These are phyloP conservation scores for Cisticola juncidis DNA, from an alignment of 2,113 vertebrate species.

Conservation along the genomic window DNA sequence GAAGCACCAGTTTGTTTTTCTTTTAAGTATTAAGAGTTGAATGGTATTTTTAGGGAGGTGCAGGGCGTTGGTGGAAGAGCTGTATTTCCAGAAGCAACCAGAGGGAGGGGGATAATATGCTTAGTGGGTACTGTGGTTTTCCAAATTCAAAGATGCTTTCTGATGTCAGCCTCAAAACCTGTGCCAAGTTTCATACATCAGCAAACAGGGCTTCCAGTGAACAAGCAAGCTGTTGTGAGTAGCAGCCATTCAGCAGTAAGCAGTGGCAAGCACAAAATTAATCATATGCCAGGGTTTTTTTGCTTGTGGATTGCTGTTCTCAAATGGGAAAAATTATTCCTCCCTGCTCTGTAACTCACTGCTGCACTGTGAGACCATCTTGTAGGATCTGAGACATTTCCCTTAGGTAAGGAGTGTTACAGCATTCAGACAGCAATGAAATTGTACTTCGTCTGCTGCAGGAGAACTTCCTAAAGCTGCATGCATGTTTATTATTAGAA, in stretches of 20 bases:
- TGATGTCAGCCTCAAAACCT: background rate
- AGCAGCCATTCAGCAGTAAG: constrained; percentile 16
- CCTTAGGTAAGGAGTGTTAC: background rate
- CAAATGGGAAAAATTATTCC: background rate
- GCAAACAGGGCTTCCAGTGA: constrained; percentile 25
- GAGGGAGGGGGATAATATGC: background rate
- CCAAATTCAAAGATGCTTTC: background rate
- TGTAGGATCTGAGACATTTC: background rate
- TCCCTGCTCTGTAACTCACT: background rate
- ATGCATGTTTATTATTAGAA: background rate
- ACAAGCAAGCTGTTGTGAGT: constrained; percentile 37
- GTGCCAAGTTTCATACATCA: constrained; percentile 47
- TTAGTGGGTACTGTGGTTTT: background rate
- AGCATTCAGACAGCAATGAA: background rate
- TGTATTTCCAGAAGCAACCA: constrained; percentile 5
- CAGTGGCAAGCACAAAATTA: background rate
- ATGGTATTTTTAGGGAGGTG: background rate
- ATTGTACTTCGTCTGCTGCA: background rate
- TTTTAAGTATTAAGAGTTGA: background rate
- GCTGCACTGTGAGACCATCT: background rate
- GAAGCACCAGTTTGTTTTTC: background rate
- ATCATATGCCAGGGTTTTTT: background rate
- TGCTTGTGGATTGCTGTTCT: background rate
- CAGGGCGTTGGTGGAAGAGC: background rate
- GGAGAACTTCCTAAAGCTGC: background rate